Conservation (phyloP, 64 coral and sea anemone genomes). For the Montipora cactus region DNA sequence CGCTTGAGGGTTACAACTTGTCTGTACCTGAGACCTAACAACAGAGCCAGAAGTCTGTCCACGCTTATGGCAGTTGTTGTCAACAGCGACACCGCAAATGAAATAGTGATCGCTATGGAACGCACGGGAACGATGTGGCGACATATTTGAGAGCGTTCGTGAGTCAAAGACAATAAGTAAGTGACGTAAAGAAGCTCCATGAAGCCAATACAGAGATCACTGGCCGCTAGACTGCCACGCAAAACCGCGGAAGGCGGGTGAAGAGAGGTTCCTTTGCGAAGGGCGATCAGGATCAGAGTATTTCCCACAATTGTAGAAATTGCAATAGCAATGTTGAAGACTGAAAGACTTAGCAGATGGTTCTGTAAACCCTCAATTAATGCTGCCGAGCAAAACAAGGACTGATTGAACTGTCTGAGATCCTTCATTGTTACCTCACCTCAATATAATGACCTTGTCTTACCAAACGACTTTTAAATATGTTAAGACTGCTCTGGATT, state of each 20-base stretch:
- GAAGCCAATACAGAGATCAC: not conserved
- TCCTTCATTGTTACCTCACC: no score
- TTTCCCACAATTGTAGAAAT: not conserved
- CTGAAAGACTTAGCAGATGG: not conserved
- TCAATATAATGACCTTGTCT: no score
- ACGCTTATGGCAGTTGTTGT: not conserved
- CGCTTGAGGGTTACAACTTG: not conserved
- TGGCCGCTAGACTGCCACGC: not conserved
- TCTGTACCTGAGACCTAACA: not conserved
- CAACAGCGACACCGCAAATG: not conserved
- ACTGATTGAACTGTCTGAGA: not conserved
- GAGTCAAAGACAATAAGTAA: not conserved
- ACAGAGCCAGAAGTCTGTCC: not conserved
- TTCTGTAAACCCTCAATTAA: not conserved
- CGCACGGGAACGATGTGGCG: not conserved
- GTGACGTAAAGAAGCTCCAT: not conserved
- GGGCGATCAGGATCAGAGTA: not conserved
- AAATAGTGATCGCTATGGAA: not conserved
- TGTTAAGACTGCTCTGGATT: no score
- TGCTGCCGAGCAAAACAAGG: not conserved
- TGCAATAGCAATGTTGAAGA: not conserved
- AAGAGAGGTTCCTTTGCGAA: slow-evolving; percentile 1
- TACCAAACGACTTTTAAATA: no score
- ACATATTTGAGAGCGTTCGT: not conserved
- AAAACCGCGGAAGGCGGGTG: not conserved